Conservation (phyloP, 2,797 vertebrate species). For the Thaleichthys pacificus region DNA sequence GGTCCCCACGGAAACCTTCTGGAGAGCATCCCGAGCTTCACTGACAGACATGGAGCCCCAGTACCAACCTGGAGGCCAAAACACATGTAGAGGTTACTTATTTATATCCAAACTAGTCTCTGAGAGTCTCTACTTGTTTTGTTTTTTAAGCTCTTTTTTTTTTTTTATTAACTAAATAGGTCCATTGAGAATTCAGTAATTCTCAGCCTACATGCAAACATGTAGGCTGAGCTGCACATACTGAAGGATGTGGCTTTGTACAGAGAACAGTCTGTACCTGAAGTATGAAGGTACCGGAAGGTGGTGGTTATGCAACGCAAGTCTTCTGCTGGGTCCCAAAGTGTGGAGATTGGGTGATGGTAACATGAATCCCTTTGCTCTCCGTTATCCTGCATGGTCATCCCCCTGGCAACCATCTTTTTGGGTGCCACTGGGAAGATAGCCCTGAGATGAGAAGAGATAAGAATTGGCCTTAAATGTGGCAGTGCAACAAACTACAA, state of each 20-base stretch:
- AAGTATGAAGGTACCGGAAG: conserved; percentile 87
- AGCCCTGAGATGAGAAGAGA: conserved; percentile 11
- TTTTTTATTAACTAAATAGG: too few relatives aligned
- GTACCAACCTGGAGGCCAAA: conserved; percentile 85
- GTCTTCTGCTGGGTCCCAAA: conserved; percentile 83
- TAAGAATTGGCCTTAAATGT: conserved; percentile 15
- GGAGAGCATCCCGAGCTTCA: conserved; percentile 87
- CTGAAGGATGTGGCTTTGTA: too few relatives aligned
- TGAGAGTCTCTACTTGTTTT: background rate
- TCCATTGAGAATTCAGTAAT: too few relatives aligned
- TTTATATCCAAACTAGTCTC: background rate
- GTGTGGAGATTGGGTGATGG: conserved; percentile 38
- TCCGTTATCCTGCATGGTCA: conserved; percentile 46
- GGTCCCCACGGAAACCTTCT: conserved; percentile 85
- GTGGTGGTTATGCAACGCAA: conserved; percentile 85
- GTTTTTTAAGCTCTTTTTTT: background rate
- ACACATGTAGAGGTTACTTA: conserved; percentile 1
- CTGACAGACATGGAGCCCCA: conserved; percentile 91
- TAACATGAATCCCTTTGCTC: conserved; percentile 39
- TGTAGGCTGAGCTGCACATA: background rate
- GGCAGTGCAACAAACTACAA: background rate
- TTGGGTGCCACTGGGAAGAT: conserved; percentile 31
- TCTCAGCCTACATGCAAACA: background rate
- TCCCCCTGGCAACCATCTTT: conserved; percentile 62
- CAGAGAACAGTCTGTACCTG: conserved; percentile 72